Conservation (phyloP, 2,888 invertebrate genomes). For the Steromphala cineraria region DNA sequence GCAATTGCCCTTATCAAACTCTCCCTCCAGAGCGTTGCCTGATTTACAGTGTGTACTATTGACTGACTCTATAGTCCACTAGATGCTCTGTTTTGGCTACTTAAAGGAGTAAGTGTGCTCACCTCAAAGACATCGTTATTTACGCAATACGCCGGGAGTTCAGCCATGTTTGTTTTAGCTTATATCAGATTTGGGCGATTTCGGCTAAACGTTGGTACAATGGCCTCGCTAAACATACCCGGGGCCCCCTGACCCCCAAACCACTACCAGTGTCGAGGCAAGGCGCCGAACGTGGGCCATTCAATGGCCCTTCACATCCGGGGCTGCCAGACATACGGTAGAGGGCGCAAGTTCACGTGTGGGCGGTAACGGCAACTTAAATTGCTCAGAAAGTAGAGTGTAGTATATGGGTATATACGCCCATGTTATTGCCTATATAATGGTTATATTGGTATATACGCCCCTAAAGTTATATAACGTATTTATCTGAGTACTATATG, state of each 20-base stretch:
- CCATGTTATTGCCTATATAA: no score
- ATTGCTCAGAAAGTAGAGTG: no score
- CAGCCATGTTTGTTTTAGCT: neutral
- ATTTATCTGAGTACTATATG: no score
- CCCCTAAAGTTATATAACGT: no score
- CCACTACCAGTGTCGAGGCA: neutral
- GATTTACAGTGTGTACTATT: neutral
- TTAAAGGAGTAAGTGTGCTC: neutral
- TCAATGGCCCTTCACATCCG: neutral
- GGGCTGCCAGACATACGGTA: no score
- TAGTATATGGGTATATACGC: no score
- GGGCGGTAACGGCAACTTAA: no score
- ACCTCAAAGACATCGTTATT: neutral
- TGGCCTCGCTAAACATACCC: neutral
- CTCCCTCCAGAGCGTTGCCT: no score
- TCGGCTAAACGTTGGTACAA: neutral
- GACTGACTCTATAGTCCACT: neutral
- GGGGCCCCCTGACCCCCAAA: neutral
- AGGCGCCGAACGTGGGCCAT: neutral
- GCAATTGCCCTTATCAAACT: no score
- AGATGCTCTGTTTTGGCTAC: neutral
- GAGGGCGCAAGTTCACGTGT: no score
- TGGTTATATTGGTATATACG: no score
- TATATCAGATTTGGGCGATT: slow-evolving; percentile 2
- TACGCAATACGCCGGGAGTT: neutral